Conservation (phyloP, 64 coral and sea anemone genomes). For the Pocillopora damicornis region DNA sequence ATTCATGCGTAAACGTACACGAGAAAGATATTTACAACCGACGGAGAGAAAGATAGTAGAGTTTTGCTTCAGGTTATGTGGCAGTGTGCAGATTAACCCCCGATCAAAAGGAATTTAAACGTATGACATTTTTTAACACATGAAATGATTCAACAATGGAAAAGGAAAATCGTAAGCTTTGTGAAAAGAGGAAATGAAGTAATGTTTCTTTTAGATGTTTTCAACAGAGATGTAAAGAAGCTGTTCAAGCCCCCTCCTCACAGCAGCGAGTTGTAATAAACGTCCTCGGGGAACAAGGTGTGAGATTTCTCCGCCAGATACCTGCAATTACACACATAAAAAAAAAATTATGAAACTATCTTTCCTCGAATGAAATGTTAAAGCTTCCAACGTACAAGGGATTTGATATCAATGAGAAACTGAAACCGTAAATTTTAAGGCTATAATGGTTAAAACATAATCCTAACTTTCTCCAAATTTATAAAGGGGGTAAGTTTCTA, state of each 20-base stretch:
- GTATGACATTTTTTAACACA: too few relatives aligned
- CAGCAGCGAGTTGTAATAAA: slow-evolving; percentile 65
- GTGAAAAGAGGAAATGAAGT: too few relatives aligned
- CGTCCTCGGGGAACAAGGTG: slow-evolving; percentile 57
- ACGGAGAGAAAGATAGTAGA: not conserved
- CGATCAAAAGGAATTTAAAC: too few relatives aligned
- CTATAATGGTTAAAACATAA: not conserved
- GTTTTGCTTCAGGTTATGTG: not conserved
- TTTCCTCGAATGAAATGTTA: not conserved
- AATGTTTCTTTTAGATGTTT: too few relatives aligned
- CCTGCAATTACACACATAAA: slow-evolving; percentile 31
- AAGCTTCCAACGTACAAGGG: too few relatives aligned
- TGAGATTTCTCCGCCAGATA: slow-evolving; percentile 66
- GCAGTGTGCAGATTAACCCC: too few relatives aligned
- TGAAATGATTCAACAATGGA: too few relatives aligned
- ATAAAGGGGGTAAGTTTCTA: too few relatives aligned
- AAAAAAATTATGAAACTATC: not conserved
- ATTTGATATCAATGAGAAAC: too few relatives aligned
- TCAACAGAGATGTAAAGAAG: too few relatives aligned
- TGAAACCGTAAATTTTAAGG: not conserved
- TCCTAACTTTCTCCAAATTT: not conserved
- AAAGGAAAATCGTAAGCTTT: too few relatives aligned
- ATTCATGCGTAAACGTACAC: not conserved
- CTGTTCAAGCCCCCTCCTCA: not conserved
- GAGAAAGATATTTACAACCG: slow-evolving; percentile 15